Conservation (phyloP, 2,797 vertebrate genomes). For the Eremophila alpestris region DNA sequence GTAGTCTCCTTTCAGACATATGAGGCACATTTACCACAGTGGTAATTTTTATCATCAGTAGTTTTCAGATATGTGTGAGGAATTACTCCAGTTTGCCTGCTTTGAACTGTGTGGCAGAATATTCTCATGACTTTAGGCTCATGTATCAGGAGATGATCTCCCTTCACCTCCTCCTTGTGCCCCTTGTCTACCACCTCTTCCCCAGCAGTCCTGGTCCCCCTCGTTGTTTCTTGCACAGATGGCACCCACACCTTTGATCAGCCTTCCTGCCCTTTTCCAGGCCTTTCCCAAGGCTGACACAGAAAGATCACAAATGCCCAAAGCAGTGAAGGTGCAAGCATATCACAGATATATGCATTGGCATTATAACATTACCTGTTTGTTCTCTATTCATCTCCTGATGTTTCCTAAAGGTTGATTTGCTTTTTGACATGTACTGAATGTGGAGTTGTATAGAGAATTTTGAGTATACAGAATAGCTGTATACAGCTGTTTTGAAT, state of each 20-base stretch:
- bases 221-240: background rate
- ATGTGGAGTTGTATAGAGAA: background rate
- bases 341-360: background rate
- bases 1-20: background rate
- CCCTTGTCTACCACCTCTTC: background rate
- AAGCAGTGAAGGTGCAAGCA: background rate
- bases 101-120: background rate
- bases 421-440: background rate
- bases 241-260: background rate
- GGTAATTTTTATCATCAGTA: background rate
- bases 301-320: background rate
- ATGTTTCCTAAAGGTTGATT: background rate
- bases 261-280: background rate
- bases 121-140: background rate
- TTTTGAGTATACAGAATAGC: too few relatives aligned
- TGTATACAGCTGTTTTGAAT: too few relatives aligned
- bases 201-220: background rate
- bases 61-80: background rate
- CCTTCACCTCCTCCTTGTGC: background rate
- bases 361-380: background rate
- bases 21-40: background rate
- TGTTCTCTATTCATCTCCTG: constrained; percentile 11
- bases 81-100: background rate
- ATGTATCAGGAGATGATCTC: background rate
- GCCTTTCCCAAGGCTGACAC: background rate